A percentile compares a stretch with the other conserved stretches of the same genome.
These are phyloP conservation scores for Pionites leucogaster DNA, from an alignment of 2,113 vertebrate genomes.

Conservation along the genomic window DNA sequence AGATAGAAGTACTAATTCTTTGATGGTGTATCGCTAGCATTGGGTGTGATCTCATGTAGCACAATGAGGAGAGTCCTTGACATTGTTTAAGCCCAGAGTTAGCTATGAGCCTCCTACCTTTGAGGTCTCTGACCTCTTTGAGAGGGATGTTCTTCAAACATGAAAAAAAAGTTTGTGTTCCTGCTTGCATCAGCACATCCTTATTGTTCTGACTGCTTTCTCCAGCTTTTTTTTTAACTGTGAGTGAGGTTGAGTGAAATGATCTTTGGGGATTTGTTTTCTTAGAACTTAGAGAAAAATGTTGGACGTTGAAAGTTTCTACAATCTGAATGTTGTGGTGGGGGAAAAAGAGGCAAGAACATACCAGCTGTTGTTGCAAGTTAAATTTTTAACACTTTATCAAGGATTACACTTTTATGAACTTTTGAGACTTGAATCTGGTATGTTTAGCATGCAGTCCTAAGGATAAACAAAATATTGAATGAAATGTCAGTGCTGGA, in stretches of 20 bases:
- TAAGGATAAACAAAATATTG: not conserved
- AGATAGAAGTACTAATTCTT: not conserved
- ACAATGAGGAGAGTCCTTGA: not conserved
- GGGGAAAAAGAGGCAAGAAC: not conserved
- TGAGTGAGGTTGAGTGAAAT: not conserved
- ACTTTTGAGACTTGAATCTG: not conserved
- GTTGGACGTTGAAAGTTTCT: not conserved
- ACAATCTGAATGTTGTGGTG: not conserved
- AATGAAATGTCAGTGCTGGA: not conserved
- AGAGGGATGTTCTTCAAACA: not conserved
- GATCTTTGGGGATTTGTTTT: not conserved
- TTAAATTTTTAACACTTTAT: not conserved
- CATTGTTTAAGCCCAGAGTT: not conserved
- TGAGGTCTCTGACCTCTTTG: not conserved
- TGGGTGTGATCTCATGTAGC: not conserved
- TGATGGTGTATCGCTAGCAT: not conserved
- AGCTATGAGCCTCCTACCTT: not conserved
- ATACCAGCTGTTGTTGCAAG: not conserved
- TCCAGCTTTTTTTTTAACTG: not conserved
- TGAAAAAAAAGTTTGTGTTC: not conserved
- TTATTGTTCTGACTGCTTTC: not conserved
- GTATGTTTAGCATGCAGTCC: not conserved
- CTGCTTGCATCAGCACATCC: constrained; percentile 4
- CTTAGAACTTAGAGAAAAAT: not conserved
- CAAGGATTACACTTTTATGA: not conserved